Percentiles rank a stretch among this genome's conserved stretches.
phyloP scores from a whole-genome alignment of 2,888 invertebrate genomes.

The Onchidella celtica region DNA sequence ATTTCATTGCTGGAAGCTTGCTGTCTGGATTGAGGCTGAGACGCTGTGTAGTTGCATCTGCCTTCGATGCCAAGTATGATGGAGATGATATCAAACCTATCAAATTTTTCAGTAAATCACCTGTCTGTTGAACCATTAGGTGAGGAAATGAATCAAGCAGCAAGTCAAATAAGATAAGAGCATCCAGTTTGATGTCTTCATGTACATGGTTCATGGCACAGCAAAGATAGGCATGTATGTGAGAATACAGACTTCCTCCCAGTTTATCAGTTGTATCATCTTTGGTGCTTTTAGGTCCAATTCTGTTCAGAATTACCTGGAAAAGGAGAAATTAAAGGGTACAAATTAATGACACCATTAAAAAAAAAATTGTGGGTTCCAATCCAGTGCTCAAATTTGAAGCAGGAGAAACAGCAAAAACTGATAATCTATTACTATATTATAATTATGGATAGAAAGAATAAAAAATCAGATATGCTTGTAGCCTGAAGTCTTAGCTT shows the following conservation, averaged over 20 bases:
- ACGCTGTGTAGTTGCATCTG: constrained; percentile 83
- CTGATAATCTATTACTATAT: no score
- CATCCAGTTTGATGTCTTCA: constrained; percentile 90
- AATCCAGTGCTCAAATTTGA: no score
- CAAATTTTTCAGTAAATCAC: constrained; percentile 45
- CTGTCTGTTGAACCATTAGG: constrained; percentile 83
- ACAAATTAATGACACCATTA: not conserved
- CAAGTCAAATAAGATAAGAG: constrained; percentile 88
- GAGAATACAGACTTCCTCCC: constrained; percentile 84
- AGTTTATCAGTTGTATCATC: not conserved
- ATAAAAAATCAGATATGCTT: no score
- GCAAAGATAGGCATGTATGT: constrained; percentile 89
- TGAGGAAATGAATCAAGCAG: constrained; percentile 86
- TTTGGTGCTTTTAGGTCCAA: constrained; percentile 14
- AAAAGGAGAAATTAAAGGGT: not conserved
- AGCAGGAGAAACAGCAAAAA: not conserved
- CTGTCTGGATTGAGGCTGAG: constrained; percentile 87
- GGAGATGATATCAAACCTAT: constrained; percentile 41
- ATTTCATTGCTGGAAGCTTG: constrained; percentile 88
- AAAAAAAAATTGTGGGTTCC: no score
- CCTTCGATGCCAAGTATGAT: constrained; percentile 31
- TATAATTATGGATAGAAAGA: no score
- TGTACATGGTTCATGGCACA: constrained; percentile 96
- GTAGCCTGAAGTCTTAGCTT: no score
- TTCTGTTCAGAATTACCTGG: constrained; percentile 36